Base-by-base conservation (phyloP, 2,797 vertebrate genomes). In the Crossoptilon crossoptilon region DNA sequence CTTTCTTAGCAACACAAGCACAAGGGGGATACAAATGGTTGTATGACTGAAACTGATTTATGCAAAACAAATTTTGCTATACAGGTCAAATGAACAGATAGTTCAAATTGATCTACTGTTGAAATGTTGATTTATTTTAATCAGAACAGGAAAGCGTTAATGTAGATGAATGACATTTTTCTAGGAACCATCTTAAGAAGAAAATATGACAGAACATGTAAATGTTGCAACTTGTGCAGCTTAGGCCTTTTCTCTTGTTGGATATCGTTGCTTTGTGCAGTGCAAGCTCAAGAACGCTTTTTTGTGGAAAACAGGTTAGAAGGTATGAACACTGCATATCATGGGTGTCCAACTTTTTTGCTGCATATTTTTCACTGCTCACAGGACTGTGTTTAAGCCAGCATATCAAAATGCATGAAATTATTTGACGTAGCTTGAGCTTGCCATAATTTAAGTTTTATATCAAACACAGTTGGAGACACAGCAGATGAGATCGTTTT, bases 1-100 rank as follows among this genome's bases (percentile, higher is more conserved):
- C 64, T 95, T 96, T 94, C 91, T 94, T 93, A 93, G 93, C 88
- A 86, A 69, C 75, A 86, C 29, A 72, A 83, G 72, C 21, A 0
- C 71, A 44, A 51, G 27, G 39, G 14, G 23, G 14, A 12, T 79
- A 82, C 69, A 91, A 27, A 59, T 49, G 23, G 12, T 39, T 76
- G 48, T n/a, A 37, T 70, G 71, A 55, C 48, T 79, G 70, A 41
- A 82, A 75, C 58, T 67, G 37, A 13, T 77, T 21, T 76, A 31
- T 22, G 66, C 53, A 62, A 86, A 93, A 73, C 51, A 74, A 73
- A 53, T 29, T 85, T 77, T 39, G 55, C 58, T 3, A 1, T 79
- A 83, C 37, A 69, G 41, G 13, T 90, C 0, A 11, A 84, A 70
- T 72, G 6, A 27, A 82, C 72, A 72, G 68, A 43, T 37, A 37